Percentiles rank a stretch among this genome's conserved stretches.
phyloP scores from a whole-genome alignment of 2,888 invertebrate genomes.

The Sepioteuthis lessoniana region DNA sequence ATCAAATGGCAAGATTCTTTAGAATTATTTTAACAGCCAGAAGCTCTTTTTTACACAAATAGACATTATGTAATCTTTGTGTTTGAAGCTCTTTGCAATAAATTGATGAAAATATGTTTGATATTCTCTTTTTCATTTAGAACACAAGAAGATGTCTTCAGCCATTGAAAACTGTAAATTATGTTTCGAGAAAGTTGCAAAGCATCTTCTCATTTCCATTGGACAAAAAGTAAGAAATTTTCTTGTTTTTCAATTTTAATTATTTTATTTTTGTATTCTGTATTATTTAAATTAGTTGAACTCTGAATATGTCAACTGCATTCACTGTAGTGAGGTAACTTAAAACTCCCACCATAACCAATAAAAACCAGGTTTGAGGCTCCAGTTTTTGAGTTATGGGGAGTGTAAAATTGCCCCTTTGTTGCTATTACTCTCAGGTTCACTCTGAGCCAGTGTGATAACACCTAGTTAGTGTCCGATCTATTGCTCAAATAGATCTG shows the following conservation, averaged over 20 bases:
- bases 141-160: constrained; percentile 81
- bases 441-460: too few relatives aligned
- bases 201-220: constrained; percentile 88
- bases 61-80: background rate
- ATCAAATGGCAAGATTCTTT: background rate
- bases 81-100: background rate
- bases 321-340: too few relatives aligned
- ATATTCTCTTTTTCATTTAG: constrained; percentile 68
- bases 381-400: too few relatives aligned
- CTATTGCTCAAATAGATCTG: too few relatives aligned
- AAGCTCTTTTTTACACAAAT: background rate
- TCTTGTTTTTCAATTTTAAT: background rate
- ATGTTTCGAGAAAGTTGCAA: constrained; percentile 89
- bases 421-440: too few relatives aligned
- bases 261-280: background rate
- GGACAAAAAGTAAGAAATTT: constrained; percentile 81
- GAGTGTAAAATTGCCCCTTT: too few relatives aligned
- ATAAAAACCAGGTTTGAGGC: too few relatives aligned
- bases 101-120: background rate
- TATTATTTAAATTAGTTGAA: background rate
- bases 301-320: too few relatives aligned
- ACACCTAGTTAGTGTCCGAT: too few relatives aligned
- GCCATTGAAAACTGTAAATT: constrained; percentile 86
- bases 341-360: too few relatives aligned
- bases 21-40: background rate